Base-by-base conservation (phyloP, 1,140 invertebrate species). In the Sesamia nonagrioides region DNA sequence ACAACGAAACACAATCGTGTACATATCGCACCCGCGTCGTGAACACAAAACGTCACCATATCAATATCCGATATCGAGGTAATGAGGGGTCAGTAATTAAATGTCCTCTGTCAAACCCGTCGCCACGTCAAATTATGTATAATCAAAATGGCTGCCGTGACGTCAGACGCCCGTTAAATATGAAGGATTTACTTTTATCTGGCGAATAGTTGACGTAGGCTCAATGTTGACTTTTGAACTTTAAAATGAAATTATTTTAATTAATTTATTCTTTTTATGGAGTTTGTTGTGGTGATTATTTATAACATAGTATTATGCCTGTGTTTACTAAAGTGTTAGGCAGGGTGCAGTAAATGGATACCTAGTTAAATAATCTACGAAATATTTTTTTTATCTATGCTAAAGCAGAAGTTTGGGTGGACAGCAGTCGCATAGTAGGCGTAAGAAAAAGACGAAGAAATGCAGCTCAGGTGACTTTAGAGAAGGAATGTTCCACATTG, bases 1-100 rank as follows among this genome's bases (percentile, higher is more conserved):
- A 35, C 35, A 37, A n/a, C 33, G 40, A 63, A n/a, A 21, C n/a
- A 56, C 1, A 35, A 37, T 72, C 0, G 13, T 13, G 13, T 7
- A 48, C 88, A 86, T 85, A 48, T 86, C 82, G 86, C 71, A 11
- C 48, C 84, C 84, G 85, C 82, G 42, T 83, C 88, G 85, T 80
- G 4, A 11, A 0, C 18, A 7, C 80, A 21, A 85, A 91, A 86
- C 18, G 42, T 18, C 21, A 37, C 73, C 79, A 86, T 92, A 92
- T 92, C 90, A 91, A 91, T 91, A 91, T 91, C 90, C 87, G 88
- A 91, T 92, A 89, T 84, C 77, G 88, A 94, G 92, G 91, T 94
- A 94, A 94, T 94, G 92, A 94, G 91, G 88, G 90, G 86, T 89
- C 90, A 89, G 85, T 94, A 94, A 94, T 94, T 94, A 92, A 94